Conservation (phyloP, 2,797 vertebrate genomes). For the Pristis pectinata region DNA sequence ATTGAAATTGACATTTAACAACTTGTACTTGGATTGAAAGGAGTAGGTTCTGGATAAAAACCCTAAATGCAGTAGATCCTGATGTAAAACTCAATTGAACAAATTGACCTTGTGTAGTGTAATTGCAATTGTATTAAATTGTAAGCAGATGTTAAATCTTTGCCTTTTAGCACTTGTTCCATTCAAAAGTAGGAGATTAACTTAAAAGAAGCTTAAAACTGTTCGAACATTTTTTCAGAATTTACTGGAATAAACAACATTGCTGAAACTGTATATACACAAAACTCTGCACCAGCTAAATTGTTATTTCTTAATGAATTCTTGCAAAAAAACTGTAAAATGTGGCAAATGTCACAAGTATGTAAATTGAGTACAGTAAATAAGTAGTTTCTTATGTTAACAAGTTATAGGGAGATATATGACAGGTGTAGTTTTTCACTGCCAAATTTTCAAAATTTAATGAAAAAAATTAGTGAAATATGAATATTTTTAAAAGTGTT, state of each 20-base stretch:
- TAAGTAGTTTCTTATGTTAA: constrained; percentile 15
- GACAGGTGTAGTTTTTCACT: constrained; percentile 1
- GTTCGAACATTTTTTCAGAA: not conserved
- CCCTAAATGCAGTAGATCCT: constrained; percentile 67
- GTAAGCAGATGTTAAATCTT: constrained; percentile 85
- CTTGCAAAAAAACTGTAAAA: not conserved
- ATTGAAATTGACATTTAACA: constrained; percentile 67
- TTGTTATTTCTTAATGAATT: not conserved
- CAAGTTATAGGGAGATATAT: not conserved
- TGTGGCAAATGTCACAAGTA: not conserved
- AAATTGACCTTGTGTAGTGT: constrained; percentile 86
- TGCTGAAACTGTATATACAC: not conserved
- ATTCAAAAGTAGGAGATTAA: constrained; percentile 30
- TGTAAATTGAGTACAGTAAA: not conserved
- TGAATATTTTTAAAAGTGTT: not conserved
- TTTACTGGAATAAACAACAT: not conserved
- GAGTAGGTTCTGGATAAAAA: constrained; percentile 51
- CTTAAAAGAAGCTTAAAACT: not conserved
- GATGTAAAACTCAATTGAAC: constrained; percentile 83
- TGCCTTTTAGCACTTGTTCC: constrained; percentile 56
- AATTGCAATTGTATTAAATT: constrained; percentile 87
- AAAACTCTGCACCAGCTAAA: not conserved
- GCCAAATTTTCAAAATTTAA: not conserved
- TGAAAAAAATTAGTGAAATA: not conserved
- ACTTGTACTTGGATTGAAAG: constrained; percentile 69